These are phyloP conservation scores for Syrrhaptes paradoxus DNA, from an alignment of 2,113 vertebrate genomes.

Conservation along the genomic window DNA sequence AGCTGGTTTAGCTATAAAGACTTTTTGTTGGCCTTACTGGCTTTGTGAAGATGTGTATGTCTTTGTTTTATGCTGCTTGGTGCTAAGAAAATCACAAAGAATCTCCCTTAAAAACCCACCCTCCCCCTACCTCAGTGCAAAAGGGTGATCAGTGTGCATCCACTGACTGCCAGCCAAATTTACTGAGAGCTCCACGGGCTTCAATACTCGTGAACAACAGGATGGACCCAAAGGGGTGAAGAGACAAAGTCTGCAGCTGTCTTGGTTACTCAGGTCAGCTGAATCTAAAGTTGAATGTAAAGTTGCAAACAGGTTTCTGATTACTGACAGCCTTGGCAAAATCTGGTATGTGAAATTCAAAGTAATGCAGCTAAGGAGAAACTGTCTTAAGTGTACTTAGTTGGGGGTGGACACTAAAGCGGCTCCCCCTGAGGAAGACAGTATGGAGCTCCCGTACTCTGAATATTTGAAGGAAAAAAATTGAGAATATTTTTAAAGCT, in stretches of 20 bases:
- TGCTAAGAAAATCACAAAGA: background rate
- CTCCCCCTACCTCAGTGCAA: background rate
- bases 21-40: background rate
- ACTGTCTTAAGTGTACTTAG: background rate
- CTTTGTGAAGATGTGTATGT: background rate
- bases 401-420: background rate
- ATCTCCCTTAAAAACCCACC: background rate
- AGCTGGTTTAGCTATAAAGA: background rate
- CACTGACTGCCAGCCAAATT: background rate
- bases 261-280: background rate
- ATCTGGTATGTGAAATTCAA: background rate
- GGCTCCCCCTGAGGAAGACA: background rate
- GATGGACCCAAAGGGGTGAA: background rate
- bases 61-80: background rate
- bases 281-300: background rate
- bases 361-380: background rate
- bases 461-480: background rate
- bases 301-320: background rate
- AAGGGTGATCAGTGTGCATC: background rate
- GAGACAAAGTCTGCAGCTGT: background rate
- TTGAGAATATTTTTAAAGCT: background rate
- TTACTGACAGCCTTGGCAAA: background rate
- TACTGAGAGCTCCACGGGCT: background rate
- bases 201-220: background rate
- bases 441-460: background rate